These are phyloP conservation scores for Lypha dubia DNA, from an alignment of 2,888 invertebrate species.

Conservation along the genomic window DNA sequence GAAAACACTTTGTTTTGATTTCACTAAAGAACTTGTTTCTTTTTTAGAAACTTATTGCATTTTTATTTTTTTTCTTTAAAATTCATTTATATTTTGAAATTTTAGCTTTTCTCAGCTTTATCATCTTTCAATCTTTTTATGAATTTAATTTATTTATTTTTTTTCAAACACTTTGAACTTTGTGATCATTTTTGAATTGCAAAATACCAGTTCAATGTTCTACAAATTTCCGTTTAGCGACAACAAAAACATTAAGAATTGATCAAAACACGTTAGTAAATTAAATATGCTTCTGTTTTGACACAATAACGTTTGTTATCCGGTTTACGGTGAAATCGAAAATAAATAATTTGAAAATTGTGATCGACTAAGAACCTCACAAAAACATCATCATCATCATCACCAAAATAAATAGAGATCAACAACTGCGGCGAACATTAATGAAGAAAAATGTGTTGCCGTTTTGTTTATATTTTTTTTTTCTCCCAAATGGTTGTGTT, in stretches of 20 bases:
- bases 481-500: too few species aligned
- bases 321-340: slow-evolving; percentile 59
- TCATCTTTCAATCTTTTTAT: too few species aligned
- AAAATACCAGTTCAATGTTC: slow-evolving; percentile 4
- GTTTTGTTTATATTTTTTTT: not conserved
- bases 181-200: slow-evolving; percentile 39
- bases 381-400: slow-evolving; percentile 40
- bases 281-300: slow-evolving; percentile 16
- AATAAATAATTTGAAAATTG: slow-evolving; percentile 68
- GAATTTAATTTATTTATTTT: too few species aligned
- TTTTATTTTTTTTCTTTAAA: not conserved
- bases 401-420: slow-evolving; percentile 42
- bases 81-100: slow-evolving; percentile 1
- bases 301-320: slow-evolving; percentile 47
- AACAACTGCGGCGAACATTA: slow-evolving; percentile 54
- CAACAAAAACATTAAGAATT: slow-evolving; percentile 14
- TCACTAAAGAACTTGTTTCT: not conserved
- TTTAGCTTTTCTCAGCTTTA: not conserved
- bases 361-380: slow-evolving; percentile 58
- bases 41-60: not conserved
- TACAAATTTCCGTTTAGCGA: not conserved
- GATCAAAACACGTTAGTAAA: slow-evolving; percentile 31
- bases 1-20: slow-evolving; percentile 13
- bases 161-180: slow-evolving; percentile 26
- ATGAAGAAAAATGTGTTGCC: not conserved